Percentiles rank a stretch among this genome's conserved stretches.
Evolutionary conservation across 37 sponge, comb jelly and placozoan genomes (phyloP).

Genomic region (Crambe crambe): DNA sequence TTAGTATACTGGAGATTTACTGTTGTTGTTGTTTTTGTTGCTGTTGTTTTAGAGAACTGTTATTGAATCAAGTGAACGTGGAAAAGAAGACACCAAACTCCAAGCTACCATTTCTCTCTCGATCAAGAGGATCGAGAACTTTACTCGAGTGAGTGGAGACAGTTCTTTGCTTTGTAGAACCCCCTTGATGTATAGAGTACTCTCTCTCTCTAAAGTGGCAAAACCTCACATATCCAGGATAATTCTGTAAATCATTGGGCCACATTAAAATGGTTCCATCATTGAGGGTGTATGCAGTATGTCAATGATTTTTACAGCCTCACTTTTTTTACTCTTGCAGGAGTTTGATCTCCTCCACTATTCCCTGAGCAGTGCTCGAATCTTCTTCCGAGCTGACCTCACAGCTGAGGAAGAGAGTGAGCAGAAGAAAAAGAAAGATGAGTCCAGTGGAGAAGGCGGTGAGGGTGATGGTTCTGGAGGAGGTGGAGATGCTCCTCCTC

Average conservation of each 20-base stretch:
- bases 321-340: slow-evolving; percentile 29
- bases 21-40: not conserved
- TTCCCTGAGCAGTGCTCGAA: slow-evolving; percentile 94
- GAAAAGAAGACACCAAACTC: slow-evolving; percentile 78
- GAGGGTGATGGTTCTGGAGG: not conserved
- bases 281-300: not conserved
- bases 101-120: slow-evolving; percentile 92
- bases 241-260: too few relatives aligned
- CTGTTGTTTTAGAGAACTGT: slow-evolving; percentile 28
- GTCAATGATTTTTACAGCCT: not conserved
- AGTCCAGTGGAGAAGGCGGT: not conserved
- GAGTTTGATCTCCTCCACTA: slow-evolving; percentile 93
- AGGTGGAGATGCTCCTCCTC: not conserved
- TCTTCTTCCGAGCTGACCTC: slow-evolving; percentile 96
- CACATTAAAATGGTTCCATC: not conserved
- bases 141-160: slow-evolving; percentile 45
- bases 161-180: not conserved
- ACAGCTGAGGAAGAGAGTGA: slow-evolving; percentile 84
- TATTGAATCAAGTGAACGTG: slow-evolving; percentile 41
- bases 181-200: too few relatives aligned
- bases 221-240: too few relatives aligned
- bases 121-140: slow-evolving; percentile 82
- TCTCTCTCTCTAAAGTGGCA: not conserved
- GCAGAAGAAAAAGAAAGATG: slow-evolving; percentile 6
- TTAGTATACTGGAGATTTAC: too few relatives aligned